A percentile compares a stretch with the other conserved stretches of the same genome.
Conservation (phyloP, 2,888 invertebrate genomes). For the Tipula unca region DNA sequence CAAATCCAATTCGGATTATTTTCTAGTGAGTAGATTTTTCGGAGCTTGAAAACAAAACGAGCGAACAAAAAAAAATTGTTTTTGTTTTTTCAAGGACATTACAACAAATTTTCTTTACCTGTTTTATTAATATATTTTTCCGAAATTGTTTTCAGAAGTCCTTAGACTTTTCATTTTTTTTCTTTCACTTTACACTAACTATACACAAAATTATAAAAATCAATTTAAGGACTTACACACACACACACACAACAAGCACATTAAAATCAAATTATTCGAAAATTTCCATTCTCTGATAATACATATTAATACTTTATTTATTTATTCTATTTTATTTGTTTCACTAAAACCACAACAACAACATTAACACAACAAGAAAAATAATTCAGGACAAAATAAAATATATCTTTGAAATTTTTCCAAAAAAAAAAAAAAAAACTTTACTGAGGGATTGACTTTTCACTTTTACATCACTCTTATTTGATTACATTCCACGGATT, state of each 20-base stretch:
- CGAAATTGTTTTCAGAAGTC: not conserved
- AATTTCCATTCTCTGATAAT: not conserved
- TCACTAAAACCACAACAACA: not conserved
- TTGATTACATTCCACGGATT: not conserved
- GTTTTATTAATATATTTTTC: not conserved
- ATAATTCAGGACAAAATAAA: not conserved
- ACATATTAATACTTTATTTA: not conserved
- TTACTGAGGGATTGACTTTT: not conserved
- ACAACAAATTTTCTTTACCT: not conserved
- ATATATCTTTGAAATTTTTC: not conserved
- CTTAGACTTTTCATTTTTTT: not conserved
- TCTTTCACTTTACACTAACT: not conserved
- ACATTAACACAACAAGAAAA: not conserved
- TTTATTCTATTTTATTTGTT: no score
- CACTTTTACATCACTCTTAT: not conserved
- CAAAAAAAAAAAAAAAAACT: not conserved
- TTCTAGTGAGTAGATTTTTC: conserved; percentile 8
- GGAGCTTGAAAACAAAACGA: not conserved
- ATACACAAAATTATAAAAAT: not conserved
- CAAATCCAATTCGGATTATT: not conserved
- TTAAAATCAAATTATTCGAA: not conserved
- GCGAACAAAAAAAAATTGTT: not conserved
- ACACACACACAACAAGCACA: not conserved
- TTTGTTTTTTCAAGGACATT: not conserved
- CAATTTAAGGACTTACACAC: no score